Base-by-base conservation (phyloP, 2,797 vertebrate species). In the Tinamus major region DNA sequence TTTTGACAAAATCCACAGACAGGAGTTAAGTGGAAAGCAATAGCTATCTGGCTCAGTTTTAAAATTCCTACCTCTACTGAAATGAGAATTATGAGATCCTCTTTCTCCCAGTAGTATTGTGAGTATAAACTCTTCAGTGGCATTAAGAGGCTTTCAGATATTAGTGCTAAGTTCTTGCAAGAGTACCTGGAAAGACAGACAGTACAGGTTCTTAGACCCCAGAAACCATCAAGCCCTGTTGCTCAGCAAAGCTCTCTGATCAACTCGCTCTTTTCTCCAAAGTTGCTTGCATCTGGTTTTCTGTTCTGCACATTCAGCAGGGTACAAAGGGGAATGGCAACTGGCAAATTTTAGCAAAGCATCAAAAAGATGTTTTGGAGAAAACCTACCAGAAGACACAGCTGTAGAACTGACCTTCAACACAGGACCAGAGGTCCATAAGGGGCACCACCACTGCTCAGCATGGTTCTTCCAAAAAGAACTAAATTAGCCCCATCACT, bases 121-220 rank as follows among this genome's bases (percentile, higher is more conserved):
- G 80, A 75, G 53, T 91, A 90, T 89, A 94, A 94, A 93, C 89
- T 92, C 91, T 91, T 91, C 72, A 77, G 71, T 56, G 75, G 79
- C 78, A 90, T 53, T 79, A 88, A 94, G 87, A 95, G 79, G 71
- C 56, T 71, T 48, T 95, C 64, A 84, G 89, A 92, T 84, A 93
- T 85, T 81, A 82, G 78, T 48, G 74, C 69, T 94, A 70, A 95
- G 85, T 83, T 76, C 80, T 82, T 82, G 42, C 61, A 85, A 26
- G 37, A 24, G 24, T 20, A 19, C n/a, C 4, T 5, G 63, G 79
- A 55, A 79, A 82, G 74, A 92, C 63, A 74, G 82, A 89, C 87
- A 55, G n/a, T 49, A 16, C 29, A 70, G 62, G 82, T 84, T 78
- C 80, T 91, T 79, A 87, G 59, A 15, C 46, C 68, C 10, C 31